Conservation (phyloP, 2,888 invertebrate species). For the Bombylius discolor region DNA sequence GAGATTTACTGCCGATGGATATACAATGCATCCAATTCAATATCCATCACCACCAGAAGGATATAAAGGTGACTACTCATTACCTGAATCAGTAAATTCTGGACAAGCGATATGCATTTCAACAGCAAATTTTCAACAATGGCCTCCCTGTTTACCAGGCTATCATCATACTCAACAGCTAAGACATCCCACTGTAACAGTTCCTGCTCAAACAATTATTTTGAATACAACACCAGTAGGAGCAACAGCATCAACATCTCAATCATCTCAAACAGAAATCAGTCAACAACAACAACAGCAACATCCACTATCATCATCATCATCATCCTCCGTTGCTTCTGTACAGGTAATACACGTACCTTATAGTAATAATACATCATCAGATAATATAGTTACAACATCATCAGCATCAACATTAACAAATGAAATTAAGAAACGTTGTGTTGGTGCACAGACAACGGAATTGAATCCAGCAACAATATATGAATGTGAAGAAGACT, state of each 20-base stretch:
- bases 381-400: conserved; percentile 15
- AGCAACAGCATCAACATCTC: conserved; percentile 17
- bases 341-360: conserved; percentile 23
- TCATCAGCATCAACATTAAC: conserved; percentile 28
- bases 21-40: conserved; percentile 47
- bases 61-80: conserved; percentile 47
- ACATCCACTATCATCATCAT: conserved; percentile 8
- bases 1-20: conserved; percentile 68
- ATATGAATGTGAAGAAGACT: conserved; percentile 37
- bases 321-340: background rate
- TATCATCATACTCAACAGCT: conserved; percentile 35
- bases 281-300: conserved; percentile 13
- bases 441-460: conserved; percentile 49
- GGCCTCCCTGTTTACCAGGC: conserved; percentile 42
- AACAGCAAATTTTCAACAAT: conserved; percentile 38
- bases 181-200: conserved; percentile 22
- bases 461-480: conserved; percentile 37
- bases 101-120: conserved; percentile 8
- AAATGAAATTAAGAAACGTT: conserved; percentile 36
- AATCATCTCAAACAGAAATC: conserved; percentile 2
- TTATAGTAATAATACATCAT: conserved; percentile 21
- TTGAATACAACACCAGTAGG: background rate
- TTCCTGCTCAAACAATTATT: background rate
- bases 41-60: conserved; percentile 57
- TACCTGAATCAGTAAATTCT: conserved; percentile 24